These are phyloP conservation scores for Latrodectus geometricus DNA, from an alignment of 1,140 invertebrate genomes.

Conservation along the genomic window DNA sequence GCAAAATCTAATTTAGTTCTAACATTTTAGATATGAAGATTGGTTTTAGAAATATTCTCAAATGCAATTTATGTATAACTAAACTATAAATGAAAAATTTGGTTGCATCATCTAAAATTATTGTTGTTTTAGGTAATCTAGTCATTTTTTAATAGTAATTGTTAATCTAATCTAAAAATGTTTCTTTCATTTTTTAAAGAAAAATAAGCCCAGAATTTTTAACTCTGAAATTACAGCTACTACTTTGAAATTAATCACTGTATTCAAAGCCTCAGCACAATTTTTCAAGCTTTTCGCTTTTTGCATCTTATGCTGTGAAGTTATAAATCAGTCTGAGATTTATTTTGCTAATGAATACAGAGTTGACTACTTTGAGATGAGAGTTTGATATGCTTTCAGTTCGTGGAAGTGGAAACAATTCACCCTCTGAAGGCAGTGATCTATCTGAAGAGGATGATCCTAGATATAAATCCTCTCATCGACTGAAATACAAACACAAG, in stretches of 20 bases:
- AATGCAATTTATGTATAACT: neutral
- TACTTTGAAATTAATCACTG: neutral
- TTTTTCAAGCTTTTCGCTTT: neutral
- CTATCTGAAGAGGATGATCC: constrained; percentile 62
- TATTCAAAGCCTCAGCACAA: neutral
- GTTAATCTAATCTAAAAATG: too few relatives aligned
- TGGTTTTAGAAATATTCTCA: neutral
- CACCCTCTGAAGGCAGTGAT: constrained; percentile 62
- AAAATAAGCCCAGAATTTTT: too few relatives aligned
- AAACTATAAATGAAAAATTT: neutral
- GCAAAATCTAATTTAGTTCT: neutral
- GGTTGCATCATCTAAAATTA: neutral
- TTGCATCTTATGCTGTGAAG: neutral
- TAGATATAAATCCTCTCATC: constrained; percentile 58
- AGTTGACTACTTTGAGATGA: constrained; percentile 37
- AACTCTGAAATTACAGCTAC: neutral
- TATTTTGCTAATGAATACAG: constrained; percentile 26
- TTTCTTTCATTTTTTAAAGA: too few relatives aligned
- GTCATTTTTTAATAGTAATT: too few relatives aligned
- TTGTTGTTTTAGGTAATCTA: neutral
- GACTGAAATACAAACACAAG: constrained; percentile 64
- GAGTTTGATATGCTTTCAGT: constrained; percentile 59
- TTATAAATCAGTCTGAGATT: neutral
- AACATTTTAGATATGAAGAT: neutral
- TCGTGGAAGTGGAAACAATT: constrained; percentile 59